Percentiles rank a stretch among this genome's conserved stretches.
These are phyloP conservation scores for Bombus ignitus DNA, from an alignment of 1,140 invertebrate genomes.

Conservation along the genomic window DNA sequence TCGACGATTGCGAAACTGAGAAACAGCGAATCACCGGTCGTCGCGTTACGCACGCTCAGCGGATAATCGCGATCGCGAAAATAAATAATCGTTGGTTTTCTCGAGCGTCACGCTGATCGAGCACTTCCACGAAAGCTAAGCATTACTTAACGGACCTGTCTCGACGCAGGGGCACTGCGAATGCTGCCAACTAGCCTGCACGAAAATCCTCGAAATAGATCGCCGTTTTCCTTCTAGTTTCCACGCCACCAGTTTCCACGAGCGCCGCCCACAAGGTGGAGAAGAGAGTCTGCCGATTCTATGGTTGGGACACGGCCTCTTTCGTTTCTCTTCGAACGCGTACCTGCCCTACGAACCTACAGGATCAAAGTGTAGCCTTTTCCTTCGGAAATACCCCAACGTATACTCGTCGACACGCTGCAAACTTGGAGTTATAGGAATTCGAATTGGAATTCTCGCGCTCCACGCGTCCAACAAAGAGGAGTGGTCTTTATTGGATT, in stretches of 20 bases:
- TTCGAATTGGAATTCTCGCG: not conserved
- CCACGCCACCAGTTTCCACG: not conserved
- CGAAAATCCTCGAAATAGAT: conserved; percentile 50
- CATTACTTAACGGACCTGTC: conserved; percentile 44
- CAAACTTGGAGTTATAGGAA: not conserved
- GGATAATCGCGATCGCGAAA: no score
- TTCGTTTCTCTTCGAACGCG: conserved; percentile 14
- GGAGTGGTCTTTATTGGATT: not conserved
- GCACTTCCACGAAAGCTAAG: conserved; percentile 32
- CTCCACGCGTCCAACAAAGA: no score
- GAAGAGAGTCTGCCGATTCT: not conserved
- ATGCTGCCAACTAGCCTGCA: conserved; percentile 27
- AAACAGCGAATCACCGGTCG: no score
- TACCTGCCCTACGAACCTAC: not conserved
- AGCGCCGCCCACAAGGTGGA: conserved; percentile 10
- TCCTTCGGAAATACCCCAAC: no score
- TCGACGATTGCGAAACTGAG: no score
- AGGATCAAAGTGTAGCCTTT: not conserved
- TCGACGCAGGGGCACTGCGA: not conserved
- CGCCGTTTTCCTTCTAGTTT: conserved; percentile 31
- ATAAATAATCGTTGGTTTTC: conserved; percentile 18
- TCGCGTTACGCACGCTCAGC: no score
- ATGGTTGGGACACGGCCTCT: not conserved
- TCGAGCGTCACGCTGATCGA: conserved; percentile 28
- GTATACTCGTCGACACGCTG: not conserved